Evolutionary conservation across 2,888 invertebrate species (phyloP).

Genomic region (Polylopha cassiicola): DNA sequence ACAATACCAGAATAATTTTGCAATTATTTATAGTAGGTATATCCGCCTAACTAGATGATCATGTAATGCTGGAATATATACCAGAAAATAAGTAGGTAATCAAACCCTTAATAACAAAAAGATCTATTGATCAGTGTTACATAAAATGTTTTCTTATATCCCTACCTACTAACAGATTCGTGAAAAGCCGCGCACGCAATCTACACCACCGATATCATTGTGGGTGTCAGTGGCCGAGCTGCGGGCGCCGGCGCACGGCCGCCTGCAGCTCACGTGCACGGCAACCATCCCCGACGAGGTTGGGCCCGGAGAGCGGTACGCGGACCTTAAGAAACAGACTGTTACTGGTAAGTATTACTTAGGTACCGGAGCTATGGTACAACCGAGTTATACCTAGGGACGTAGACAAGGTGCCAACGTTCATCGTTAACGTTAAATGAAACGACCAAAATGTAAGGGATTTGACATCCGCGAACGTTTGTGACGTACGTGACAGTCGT

Average conservation of each 20-base stretch:
- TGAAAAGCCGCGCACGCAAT: constrained; percentile 53
- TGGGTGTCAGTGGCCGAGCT: constrained; percentile 85
- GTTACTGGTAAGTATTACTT: constrained; percentile 78
- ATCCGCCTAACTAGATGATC: too few species aligned
- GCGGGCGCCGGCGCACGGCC: constrained; percentile 82
- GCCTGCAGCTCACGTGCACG: constrained; percentile 84
- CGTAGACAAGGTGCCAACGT: too few species aligned
- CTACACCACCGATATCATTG: constrained; percentile 81
- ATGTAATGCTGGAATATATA: too few species aligned
- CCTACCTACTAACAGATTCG: constrained; percentile 47
- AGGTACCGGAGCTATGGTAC: constrained; percentile 1
- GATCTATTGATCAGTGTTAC: too few species aligned
- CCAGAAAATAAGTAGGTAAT: too few species aligned
- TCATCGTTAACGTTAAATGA: too few species aligned
- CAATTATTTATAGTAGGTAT: too few species aligned
- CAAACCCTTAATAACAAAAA: too few species aligned
- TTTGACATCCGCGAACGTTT: too few species aligned
- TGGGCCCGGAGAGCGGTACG: constrained; percentile 82
- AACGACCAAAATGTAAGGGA: too few species aligned
- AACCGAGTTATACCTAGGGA: constrained; percentile 5
- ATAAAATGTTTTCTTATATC: neutral
- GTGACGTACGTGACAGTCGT: too few species aligned
- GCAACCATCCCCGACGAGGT: constrained; percentile 87
- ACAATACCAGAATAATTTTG: too few species aligned
- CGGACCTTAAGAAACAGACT: constrained; percentile 84